These are phyloP conservation scores for Caenorhabditis wallacei DNA, from an alignment of 2,888 invertebrate species.

Conservation along the genomic window DNA sequence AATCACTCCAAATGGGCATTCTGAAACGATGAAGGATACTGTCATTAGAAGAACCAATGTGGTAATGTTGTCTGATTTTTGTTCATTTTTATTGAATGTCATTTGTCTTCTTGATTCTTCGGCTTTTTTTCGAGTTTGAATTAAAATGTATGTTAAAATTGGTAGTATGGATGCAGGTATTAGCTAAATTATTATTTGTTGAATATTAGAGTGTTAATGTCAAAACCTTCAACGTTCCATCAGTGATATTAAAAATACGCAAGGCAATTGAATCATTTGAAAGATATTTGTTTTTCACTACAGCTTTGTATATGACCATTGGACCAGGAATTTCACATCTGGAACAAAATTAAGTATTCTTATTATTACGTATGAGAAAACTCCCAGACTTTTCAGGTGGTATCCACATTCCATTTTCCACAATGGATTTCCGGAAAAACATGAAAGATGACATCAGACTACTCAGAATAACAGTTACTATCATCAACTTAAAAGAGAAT, in stretches of 20 bases:
- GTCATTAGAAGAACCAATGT: neutral
- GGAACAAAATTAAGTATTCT: no score
- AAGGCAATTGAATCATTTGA: neutral
- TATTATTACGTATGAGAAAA: no score
- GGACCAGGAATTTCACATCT: no score
- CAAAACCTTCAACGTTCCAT: constrained; percentile 2
- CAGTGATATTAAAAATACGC: constrained; percentile 2
- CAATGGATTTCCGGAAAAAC: neutral
- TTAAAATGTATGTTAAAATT: neutral
- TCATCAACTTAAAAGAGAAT: neutral
- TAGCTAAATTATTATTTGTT: no score
- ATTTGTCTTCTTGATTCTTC: neutral
- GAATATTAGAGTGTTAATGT: neutral
- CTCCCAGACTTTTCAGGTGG: neutral
- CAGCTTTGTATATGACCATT: no score
- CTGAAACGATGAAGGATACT: neutral
- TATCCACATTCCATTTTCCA: neutral
- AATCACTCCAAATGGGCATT: neutral
- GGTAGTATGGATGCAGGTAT: neutral
- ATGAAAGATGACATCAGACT: neutral
- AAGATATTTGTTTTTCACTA: neutral
- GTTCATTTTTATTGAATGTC: neutral
- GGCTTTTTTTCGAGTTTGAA: neutral
- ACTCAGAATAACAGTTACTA: neutral
- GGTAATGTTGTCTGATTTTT: neutral